These are phyloP conservation scores for Trichonephila clavipes DNA, from an alignment of 1,140 invertebrate species.

Conservation along the genomic window DNA sequence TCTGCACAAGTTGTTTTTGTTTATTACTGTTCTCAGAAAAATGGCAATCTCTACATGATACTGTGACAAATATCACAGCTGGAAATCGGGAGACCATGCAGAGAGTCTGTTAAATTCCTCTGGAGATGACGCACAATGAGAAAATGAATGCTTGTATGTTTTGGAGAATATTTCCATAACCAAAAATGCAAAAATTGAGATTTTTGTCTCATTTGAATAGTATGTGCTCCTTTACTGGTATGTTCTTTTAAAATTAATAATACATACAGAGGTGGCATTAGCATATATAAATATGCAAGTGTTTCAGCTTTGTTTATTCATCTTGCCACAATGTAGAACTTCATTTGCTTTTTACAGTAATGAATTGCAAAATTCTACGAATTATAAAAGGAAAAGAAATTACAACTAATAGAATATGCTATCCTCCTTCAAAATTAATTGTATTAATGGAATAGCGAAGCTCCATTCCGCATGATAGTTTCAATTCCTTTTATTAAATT, in stretches of 20 bases:
- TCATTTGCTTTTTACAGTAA: too few relatives aligned
- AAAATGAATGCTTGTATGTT: not conserved
- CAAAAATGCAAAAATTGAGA: not conserved
- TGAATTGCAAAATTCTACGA: too few relatives aligned
- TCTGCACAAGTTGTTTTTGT: not conserved
- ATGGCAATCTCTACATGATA: not conserved
- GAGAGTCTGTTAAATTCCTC: slow-evolving; percentile 1
- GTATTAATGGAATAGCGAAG: too few relatives aligned
- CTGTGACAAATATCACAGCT: slow-evolving; percentile 11
- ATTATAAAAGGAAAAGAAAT: too few relatives aligned
- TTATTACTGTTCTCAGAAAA: slow-evolving; percentile 8
- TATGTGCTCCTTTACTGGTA: not conserved
- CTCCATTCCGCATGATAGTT: too few relatives aligned
- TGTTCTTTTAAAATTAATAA: not conserved
- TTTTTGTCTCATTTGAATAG: not conserved
- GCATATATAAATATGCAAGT: not conserved
- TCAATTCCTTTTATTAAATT: too few relatives aligned
- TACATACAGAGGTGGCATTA: not conserved
- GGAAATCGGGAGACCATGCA: not conserved
- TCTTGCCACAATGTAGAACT: too few relatives aligned
- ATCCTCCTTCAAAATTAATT: too few relatives aligned
- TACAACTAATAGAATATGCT: too few relatives aligned
- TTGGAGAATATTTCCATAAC: not conserved
- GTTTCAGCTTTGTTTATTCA: too few relatives aligned
- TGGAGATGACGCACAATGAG: not conserved